A percentile compares a stretch with the other conserved stretches of the same genome.
These are phyloP conservation scores for Perizoma flavofasciatum DNA, from an alignment of 2,888 invertebrate species.

Conservation along the genomic window DNA sequence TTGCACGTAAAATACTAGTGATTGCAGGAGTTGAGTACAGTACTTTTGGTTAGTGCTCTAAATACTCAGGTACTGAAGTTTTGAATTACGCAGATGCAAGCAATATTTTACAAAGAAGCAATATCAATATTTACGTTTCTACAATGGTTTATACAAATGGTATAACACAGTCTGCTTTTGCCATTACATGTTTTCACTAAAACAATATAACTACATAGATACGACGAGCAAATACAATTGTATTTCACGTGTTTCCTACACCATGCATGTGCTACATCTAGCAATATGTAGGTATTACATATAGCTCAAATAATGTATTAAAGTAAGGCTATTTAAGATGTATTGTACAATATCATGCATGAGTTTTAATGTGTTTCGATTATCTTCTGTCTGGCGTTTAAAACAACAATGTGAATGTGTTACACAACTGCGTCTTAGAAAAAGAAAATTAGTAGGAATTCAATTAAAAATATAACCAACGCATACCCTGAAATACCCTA, in stretches of 20 bases:
- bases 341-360: conserved; percentile 29
- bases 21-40: no score
- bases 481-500: background rate
- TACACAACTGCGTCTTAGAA: conserved; percentile 15
- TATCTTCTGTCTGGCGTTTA: conserved; percentile 25
- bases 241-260: conserved; percentile 47
- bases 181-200: conserved; percentile 59
- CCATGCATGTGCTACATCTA: conserved; percentile 11
- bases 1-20: no score
- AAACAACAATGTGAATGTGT: conserved; percentile 19
- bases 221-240: conserved; percentile 46
- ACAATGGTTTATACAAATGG: conserved; percentile 58
- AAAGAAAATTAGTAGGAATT: background rate
- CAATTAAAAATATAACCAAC: background rate
- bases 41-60: background rate
- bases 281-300: conserved; percentile 4
- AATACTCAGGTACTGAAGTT: background rate
- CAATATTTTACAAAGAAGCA: conserved; percentile 15
- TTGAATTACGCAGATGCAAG: background rate
- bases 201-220: conserved; percentile 50
- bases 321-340: conserved; percentile 29
- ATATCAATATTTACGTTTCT: conserved; percentile 56
- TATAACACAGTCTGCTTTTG: conserved; percentile 62
- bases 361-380: conserved; percentile 30
- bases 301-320: conserved; percentile 23